Conservation (phyloP, 2,888 invertebrate species). For the Oscheius sp. region DNA sequence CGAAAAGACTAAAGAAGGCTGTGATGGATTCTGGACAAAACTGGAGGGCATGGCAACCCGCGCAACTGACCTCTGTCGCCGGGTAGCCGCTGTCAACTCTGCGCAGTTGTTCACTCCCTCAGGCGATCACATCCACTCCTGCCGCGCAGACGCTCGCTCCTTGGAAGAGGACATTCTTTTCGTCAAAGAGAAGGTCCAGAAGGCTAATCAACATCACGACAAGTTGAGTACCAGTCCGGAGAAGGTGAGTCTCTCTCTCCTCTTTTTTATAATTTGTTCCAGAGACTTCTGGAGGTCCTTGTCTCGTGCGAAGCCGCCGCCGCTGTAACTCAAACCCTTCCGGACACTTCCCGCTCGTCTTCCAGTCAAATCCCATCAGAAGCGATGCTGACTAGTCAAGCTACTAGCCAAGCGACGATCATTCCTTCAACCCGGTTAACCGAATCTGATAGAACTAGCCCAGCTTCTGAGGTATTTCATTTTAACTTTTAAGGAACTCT, state of each 20-base stretch:
- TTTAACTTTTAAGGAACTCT: not conserved
- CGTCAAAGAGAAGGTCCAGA: slow-evolving; percentile 41
- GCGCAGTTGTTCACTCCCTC: slow-evolving; percentile 29
- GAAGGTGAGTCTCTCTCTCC: slow-evolving; percentile 33
- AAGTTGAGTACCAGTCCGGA: slow-evolving; percentile 40
- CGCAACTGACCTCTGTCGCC: slow-evolving; percentile 59
- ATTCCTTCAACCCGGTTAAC: slow-evolving; percentile 19
- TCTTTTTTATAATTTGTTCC: too few species aligned
- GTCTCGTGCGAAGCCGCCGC: slow-evolving; percentile 17
- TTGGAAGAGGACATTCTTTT: slow-evolving; percentile 12
- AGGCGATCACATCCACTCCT: slow-evolving; percentile 24
- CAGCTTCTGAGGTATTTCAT: slow-evolving; percentile 5
- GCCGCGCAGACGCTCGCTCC: slow-evolving; percentile 4
- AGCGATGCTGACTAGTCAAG: slow-evolving; percentile 24
- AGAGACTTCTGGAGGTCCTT: slow-evolving; percentile 13
- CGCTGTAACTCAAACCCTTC: not conserved
- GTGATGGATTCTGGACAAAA: slow-evolving; percentile 63
- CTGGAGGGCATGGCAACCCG: slow-evolving; percentile 66
- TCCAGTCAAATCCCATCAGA: not conserved
- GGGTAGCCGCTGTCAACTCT: slow-evolving; percentile 24
- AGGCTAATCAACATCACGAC: slow-evolving; percentile 38
- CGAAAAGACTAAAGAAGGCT: slow-evolving; percentile 37
- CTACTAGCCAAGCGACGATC: slow-evolving; percentile 28
- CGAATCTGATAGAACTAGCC: slow-evolving; percentile 2
- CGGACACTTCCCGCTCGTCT: not conserved